Conservation (phyloP, 1,140 invertebrate genomes). For the Drosophila nikananu region DNA sequence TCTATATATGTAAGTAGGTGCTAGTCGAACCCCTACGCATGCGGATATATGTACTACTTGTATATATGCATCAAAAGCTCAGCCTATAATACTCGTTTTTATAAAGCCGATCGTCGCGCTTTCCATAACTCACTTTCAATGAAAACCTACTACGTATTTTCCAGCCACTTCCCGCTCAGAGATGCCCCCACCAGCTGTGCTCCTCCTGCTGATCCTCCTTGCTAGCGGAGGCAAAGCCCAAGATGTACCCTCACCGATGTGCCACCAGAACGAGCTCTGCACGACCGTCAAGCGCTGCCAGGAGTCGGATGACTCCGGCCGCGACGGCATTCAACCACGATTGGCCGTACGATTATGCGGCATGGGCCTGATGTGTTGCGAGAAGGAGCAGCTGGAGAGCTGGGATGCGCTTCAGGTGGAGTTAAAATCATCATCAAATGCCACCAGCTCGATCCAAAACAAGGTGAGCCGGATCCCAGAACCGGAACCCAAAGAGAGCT, state of each 20-base stretch:
- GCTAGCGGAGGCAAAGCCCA: conserved; percentile 3
- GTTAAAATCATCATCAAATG: neutral
- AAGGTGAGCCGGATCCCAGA: conserved; percentile 15
- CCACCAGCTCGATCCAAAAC: neutral
- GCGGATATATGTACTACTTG: conserved; percentile 5
- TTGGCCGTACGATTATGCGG: conserved; percentile 40
- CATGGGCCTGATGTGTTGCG: conserved; percentile 43
- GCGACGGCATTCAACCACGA: conserved; percentile 41
- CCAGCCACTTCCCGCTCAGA: no score
- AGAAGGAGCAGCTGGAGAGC: conserved; percentile 53
- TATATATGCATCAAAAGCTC: conserved; percentile 5
- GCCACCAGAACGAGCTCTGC: conserved; percentile 40
- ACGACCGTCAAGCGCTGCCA: conserved; percentile 48
- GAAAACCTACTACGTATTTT: neutral
- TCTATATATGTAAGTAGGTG: conserved; percentile 1
- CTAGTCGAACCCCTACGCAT: neutral
- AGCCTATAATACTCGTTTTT: neutral
- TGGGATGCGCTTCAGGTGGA: conserved; percentile 32
- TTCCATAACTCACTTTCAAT: neutral
- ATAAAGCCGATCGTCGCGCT: neutral
- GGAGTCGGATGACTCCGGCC: conserved; percentile 60
- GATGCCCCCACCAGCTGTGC: neutral
- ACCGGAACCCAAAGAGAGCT: conserved; percentile 50
- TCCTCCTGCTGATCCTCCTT: conserved; percentile 28
- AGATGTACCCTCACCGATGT: conserved; percentile 15